These are phyloP conservation scores for Cantharis nigra DNA, from an alignment of 2,888 invertebrate species.

Conservation along the genomic window DNA sequence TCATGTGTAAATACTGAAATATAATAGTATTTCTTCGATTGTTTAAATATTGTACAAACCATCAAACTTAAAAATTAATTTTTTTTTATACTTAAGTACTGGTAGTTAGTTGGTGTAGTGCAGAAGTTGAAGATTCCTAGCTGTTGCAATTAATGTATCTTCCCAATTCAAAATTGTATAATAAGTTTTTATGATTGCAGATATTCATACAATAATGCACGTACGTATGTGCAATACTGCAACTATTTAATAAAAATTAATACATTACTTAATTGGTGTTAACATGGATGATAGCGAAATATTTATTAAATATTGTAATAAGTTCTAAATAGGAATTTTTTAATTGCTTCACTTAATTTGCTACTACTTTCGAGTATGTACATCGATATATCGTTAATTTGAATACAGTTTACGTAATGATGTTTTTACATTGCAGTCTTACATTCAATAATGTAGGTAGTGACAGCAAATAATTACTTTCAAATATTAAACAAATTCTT, in stretches of 20 bases:
- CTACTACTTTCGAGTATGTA: background rate
- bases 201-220: too few relatives aligned
- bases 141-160: background rate
- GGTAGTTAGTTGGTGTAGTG: too few relatives aligned
- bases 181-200: background rate
- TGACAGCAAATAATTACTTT: background rate
- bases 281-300: background rate
- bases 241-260: background rate
- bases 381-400: background rate
- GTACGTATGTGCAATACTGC: background rate
- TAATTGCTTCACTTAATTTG: background rate
- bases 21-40: background rate
- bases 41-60: background rate
- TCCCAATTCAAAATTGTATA: too few relatives aligned
- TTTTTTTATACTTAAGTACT: too few relatives aligned
- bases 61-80: background rate
- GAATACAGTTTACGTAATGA: background rate
- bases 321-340: background rate
- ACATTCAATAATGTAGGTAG: background rate
- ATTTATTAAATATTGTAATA: background rate
- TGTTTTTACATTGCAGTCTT: background rate
- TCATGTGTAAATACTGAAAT: background rate
- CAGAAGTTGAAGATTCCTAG: too few relatives aligned
- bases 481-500: background rate
- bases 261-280: background rate